These are phyloP conservation scores for Augochlora pura DNA, from an alignment of 1,140 invertebrate species.

Conservation along the genomic window DNA sequence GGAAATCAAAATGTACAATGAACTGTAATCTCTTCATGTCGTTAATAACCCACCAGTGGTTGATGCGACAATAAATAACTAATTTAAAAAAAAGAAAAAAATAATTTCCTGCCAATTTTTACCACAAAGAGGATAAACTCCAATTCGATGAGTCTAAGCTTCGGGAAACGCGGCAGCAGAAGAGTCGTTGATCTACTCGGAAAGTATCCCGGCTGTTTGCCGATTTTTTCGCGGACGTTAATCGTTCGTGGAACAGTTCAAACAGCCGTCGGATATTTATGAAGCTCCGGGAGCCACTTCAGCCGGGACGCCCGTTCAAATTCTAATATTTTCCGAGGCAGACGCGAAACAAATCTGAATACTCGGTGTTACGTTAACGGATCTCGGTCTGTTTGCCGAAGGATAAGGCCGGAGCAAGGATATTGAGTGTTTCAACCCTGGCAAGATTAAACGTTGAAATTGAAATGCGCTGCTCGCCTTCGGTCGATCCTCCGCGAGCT, in stretches of 20 bases:
- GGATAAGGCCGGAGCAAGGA: neutral
- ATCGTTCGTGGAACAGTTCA: neutral
- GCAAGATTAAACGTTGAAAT: constrained; percentile 4
- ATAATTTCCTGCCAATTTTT: no score
- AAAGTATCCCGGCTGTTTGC: neutral
- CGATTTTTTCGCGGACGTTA: neutral
- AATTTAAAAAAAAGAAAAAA: no score
- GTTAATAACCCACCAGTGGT: no score
- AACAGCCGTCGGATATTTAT: neutral
- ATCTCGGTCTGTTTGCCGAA: constrained; percentile 3
- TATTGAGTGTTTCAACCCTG: constrained; percentile 1
- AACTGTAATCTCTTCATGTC: no score
- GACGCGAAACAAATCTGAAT: neutral
- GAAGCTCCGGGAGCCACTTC: neutral
- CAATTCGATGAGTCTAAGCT: no score
- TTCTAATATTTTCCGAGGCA: constrained; percentile 1
- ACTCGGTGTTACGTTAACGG: constrained; percentile 3
- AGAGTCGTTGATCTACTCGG: no score
- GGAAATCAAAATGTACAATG: no score
- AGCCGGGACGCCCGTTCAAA: neutral
- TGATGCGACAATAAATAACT: no score
- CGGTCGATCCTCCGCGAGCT: neutral
- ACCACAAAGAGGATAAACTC: no score
- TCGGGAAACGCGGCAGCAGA: no score
- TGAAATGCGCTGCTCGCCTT: constrained; percentile 2